A percentile compares a stretch with the other conserved stretches of the same genome.
Evolutionary conservation across 2,888 invertebrate species (phyloP).

Genomic region (Deilephila elpenor): DNA sequence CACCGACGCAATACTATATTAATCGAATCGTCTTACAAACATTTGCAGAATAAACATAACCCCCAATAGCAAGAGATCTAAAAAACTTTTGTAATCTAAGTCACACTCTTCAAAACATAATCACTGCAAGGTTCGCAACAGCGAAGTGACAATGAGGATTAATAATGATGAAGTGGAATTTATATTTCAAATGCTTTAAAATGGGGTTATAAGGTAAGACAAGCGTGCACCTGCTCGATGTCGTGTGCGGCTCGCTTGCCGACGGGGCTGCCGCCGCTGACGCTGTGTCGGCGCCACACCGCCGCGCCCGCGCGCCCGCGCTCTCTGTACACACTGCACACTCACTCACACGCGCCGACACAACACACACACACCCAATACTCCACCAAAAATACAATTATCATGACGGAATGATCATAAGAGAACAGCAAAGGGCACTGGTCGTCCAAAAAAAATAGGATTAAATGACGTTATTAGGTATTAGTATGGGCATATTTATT

Average conservation of each 20-base stretch:
- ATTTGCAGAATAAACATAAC: no score
- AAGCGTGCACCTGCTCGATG: slow-evolving; percentile 86
- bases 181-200: no score
- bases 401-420: background rate
- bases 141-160: no score
- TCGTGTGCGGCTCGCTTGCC: slow-evolving; percentile 86
- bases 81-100: no score
- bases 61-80: no score
- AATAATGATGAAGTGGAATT: no score
- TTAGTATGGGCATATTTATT: background rate
- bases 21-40: no score
- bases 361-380: background rate
- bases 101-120: no score
- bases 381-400: background rate
- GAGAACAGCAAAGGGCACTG: background rate
- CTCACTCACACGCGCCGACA: background rate
- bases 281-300: slow-evolving; percentile 89
- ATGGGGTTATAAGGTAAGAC: no score
- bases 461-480: background rate
- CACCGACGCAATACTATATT: slow-evolving; percentile 34
- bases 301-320: slow-evolving; percentile 87
- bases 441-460: background rate
- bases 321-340: background rate
- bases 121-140: no score
- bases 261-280: slow-evolving; percentile 92